phyloP scores from a whole-genome alignment of 1,140 invertebrate genomes.

The Venturia canescens region DNA sequence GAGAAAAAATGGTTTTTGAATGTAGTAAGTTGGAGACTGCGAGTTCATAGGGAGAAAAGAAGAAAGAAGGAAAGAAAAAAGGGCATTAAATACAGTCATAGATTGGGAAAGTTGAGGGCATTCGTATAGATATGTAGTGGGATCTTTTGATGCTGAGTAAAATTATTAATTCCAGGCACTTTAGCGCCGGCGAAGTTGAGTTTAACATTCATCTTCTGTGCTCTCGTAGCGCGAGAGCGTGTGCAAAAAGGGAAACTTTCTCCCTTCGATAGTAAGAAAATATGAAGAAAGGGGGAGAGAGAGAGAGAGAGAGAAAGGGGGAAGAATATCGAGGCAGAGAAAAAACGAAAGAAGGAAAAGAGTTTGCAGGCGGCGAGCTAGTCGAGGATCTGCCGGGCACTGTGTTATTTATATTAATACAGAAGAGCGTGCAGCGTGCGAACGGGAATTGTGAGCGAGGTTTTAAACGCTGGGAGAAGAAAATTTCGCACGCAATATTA shows the following conservation, averaged over 20 bases:
- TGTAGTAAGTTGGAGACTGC: constrained; percentile 25
- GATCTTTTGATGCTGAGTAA: constrained; percentile 39
- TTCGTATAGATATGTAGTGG: not conserved
- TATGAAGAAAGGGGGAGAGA: too few species aligned
- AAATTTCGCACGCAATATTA: not conserved
- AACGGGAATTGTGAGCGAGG: not conserved
- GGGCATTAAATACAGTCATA: not conserved
- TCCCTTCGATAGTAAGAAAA: not conserved
- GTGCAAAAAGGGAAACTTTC: not conserved
- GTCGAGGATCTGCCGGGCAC: not conserved
- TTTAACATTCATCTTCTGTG: constrained; percentile 27
- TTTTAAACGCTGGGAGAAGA: not conserved
- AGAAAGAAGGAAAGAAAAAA: not conserved
- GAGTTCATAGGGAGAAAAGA: not conserved
- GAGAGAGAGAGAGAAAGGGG: not conserved
- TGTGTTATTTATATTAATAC: not conserved
- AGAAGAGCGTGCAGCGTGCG: not conserved
- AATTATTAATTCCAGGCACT: constrained; percentile 46
- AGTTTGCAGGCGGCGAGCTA: too few species aligned
- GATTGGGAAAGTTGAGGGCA: not conserved
- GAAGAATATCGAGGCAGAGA: too few species aligned
- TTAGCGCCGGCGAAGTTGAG: constrained; percentile 39
- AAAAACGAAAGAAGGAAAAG: too few species aligned
- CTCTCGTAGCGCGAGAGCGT: not conserved
- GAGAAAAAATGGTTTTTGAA: constrained; percentile 35